Conservation (phyloP, 30 jellyfish, hydroid and myxozoan species). For the Nemopilema nomurai region DNA sequence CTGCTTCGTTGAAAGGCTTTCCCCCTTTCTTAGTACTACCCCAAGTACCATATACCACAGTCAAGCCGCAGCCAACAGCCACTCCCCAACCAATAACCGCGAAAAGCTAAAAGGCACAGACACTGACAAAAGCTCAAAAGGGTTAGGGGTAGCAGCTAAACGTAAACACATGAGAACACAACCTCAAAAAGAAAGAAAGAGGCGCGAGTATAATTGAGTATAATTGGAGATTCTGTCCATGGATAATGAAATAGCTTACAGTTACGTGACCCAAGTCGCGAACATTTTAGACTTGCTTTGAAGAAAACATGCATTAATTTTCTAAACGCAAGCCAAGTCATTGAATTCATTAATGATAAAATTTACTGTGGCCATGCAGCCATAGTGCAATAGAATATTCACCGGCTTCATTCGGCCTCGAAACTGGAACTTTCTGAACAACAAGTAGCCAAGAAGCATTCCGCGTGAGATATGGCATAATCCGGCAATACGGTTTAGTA, state of each 20-base stretch:
- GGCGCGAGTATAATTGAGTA: too few species aligned
- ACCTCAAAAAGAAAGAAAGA: not conserved
- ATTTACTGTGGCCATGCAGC: not conserved
- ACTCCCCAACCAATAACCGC: constrained; percentile 70
- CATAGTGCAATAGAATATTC: not conserved
- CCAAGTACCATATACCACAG: constrained; percentile 87
- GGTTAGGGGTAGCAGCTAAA: not conserved
- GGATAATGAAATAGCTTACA: not conserved
- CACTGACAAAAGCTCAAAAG: not conserved
- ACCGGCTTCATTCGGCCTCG: constrained; percentile 54
- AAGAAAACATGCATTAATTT: not conserved
- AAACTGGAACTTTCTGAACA: constrained; percentile 40
- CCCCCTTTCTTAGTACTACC: constrained; percentile 59
- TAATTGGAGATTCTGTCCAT: too few species aligned
- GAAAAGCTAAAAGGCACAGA: constrained; percentile 24
- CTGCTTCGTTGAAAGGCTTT: constrained; percentile 52
- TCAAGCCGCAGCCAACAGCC: constrained; percentile 69
- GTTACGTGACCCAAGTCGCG: not conserved
- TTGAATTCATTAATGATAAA: not conserved
- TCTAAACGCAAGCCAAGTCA: too few species aligned
- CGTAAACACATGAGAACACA: not conserved
- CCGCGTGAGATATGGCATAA: constrained; percentile 91
- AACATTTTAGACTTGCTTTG: not conserved
- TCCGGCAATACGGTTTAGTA: constrained; percentile 84
- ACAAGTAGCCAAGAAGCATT: constrained; percentile 70